Evolutionary conservation across 1,140 invertebrate genomes (phyloP), one percentile per base, ranked within the genome.

Genomic region (Polyergus mexicanus): DNA sequence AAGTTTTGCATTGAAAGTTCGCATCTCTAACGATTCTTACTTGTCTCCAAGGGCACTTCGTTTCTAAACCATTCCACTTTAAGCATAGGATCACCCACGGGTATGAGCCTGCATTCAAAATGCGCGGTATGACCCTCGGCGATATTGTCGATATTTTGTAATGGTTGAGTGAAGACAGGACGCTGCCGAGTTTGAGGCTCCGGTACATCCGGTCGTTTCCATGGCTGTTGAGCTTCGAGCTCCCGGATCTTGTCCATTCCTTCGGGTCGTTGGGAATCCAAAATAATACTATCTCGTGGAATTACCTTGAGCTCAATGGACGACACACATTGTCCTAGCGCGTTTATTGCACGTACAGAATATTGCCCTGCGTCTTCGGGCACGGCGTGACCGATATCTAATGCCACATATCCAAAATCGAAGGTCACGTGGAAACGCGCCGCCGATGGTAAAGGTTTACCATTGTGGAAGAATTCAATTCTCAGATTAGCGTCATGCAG

Each of bases 21-120:
- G 0, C 62, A 63, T 51, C 19, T 16, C 1, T 60, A 4, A 44
- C 2, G 22, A 68, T 60, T 10, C 95, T 94, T 92, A 96, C 98
- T 99, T 93, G 98, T 98, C 95, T 98, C 98, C 63, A 99, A 96
- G 16, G 98, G 97, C 93, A 98, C 97, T 92, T 99, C 98, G 95
- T 99, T 99, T 93, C 98, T 97, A 95, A 98, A 99, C 99, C 99
- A 99, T 96, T 99, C 99, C 0, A 99, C 98, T 94, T 98, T 99
- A 62, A 99, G 96, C 35, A 98, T 99, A 3, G 99, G 98, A 96
- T 99, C 99, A 54, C 99, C 99, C 86, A 99, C 98, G n/a, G 99
- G 99, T 90, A 99, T 99, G n/a, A 99, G 96, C 60, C 98, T 96
- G 89, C 98, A 98, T 95, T 99, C 99, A 92, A 99, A 99, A 96